Base-by-base conservation (phyloP, 2,113 vertebrate genomes). In the Malurus elegans region DNA sequence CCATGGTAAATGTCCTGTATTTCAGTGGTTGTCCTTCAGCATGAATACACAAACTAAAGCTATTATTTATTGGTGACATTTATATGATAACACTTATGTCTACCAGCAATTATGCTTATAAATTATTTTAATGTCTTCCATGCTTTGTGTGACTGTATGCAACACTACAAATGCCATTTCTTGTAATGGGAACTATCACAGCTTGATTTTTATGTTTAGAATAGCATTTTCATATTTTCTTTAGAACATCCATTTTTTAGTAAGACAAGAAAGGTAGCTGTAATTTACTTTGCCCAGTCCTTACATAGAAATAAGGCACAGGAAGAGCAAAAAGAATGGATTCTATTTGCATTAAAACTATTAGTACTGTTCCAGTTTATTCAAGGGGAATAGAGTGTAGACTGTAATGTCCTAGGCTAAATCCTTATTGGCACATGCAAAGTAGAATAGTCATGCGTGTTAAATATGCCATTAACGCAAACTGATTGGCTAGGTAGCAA, bases 71-170 rank as follows among this genome's bases (percentile, higher is more conserved):
- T 65, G 28, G 83, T 94, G 86, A 92, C 71, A 66, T 85, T 96
- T 95, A 92, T 93, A 78, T 95, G 54, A 90, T 87, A 86, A 96
- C 75, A 42, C 73, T 66, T 79, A 87, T 9, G 16, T 94, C 81
- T 95, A 91, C 54, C 57, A 92, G 72, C 92, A 89, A 88, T 97
- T 97, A 95, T 92, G 69, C 86, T 91, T 93, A 94, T 88, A 94
- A 86, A 88, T 96, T 91, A 23, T 90, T 94, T 90, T 91, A 91
- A 78, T 79, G 64, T 70, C 91, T 75, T 87, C 44, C 9, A 28
- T 61, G 64, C 69, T 91, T 96, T 92, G 44, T 90, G 4, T 92
- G 95, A 94, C 67, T 74, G 61, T 66, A 60, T 76, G 70, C 23
- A 73, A 16, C 58, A 53, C 32, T 67, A 47, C 78, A 92, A 88